Conservation (phyloP, 2,113 vertebrate genomes). For the Sylvietta virens region DNA sequence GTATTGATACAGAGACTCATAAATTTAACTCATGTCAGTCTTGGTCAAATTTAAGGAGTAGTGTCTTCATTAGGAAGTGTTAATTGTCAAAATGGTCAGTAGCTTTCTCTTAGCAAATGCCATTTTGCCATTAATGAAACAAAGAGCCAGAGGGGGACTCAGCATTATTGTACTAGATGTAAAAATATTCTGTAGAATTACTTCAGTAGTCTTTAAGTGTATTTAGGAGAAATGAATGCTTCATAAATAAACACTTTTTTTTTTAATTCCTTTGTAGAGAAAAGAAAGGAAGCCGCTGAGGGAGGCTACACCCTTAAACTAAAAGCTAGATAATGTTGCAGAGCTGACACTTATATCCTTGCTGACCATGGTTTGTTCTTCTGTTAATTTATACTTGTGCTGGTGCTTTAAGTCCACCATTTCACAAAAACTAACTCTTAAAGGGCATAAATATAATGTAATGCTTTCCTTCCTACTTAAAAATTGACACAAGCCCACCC, state of each 20-base stretch:
- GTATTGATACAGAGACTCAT: neutral
- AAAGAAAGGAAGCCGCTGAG: conserved; percentile 17
- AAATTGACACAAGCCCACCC: neutral
- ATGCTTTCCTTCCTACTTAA: neutral
- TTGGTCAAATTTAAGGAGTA: neutral
- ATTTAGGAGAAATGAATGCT: neutral
- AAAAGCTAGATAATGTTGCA: neutral
- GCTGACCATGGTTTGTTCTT: neutral
- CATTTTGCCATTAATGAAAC: neutral
- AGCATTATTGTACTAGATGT: neutral
- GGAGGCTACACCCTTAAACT: conserved; percentile 45
- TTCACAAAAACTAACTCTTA: neutral
- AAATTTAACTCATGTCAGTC: neutral
- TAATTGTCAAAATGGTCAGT: neutral
- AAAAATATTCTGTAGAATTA: neutral
- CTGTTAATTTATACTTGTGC: neutral
- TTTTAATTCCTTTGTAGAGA: neutral
- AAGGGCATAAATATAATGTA: neutral
- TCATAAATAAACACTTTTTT: neutral
- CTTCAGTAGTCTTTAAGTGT: neutral
- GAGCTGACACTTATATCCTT: neutral
- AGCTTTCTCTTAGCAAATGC: neutral
- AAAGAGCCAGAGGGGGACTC: neutral
- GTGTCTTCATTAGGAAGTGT: neutral
- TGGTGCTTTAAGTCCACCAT: neutral